A percentile compares a stretch with the other conserved stretches of the same genome.
phyloP scores from a whole-genome alignment of 1,140 invertebrate genomes.

The Aphelenchoides besseyi region DNA sequence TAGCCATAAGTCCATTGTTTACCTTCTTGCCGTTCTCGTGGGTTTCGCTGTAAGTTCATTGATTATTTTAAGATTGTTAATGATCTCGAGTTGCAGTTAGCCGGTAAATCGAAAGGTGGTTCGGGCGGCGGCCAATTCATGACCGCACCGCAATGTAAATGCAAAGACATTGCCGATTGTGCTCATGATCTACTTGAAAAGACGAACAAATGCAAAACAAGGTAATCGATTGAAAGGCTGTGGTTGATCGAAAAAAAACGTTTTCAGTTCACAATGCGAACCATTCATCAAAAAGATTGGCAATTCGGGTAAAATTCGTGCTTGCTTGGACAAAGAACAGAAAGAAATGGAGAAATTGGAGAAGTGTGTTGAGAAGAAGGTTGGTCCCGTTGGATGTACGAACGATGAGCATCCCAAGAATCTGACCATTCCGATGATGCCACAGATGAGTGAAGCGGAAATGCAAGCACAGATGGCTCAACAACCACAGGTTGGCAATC shows the following conservation, averaged over 20 bases:
- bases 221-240: slow-evolving; percentile 23
- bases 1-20: not conserved
- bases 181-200: slow-evolving; percentile 34
- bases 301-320: slow-evolving; percentile 44
- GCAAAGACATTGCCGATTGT: slow-evolving; percentile 49
- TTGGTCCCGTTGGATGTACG: slow-evolving; percentile 49
- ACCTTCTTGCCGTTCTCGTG: not conserved
- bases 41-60: not conserved
- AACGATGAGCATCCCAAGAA: slow-evolving; percentile 49
- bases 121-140: slow-evolving; percentile 29
- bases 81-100: no score
- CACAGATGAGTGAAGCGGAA: slow-evolving; percentile 25
- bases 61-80: slow-evolving; percentile 15
- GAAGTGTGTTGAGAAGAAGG: slow-evolving; percentile 49
- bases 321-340: slow-evolving; percentile 47
- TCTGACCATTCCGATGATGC: slow-evolving; percentile 48
- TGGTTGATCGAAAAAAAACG: not conserved
- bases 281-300: slow-evolving; percentile 49
- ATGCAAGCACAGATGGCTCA: slow-evolving; percentile 21
- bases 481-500: slow-evolving; percentile 6
- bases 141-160: slow-evolving; percentile 49
- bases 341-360: slow-evolving; percentile 49
- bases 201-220: slow-evolving; percentile 41
- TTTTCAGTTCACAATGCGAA: slow-evolving; percentile 48
- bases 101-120: slow-evolving; percentile 16